phyloP scores from a whole-genome alignment of 2,113 vertebrate genomes.

The Porphyrio hochstetteri region DNA sequence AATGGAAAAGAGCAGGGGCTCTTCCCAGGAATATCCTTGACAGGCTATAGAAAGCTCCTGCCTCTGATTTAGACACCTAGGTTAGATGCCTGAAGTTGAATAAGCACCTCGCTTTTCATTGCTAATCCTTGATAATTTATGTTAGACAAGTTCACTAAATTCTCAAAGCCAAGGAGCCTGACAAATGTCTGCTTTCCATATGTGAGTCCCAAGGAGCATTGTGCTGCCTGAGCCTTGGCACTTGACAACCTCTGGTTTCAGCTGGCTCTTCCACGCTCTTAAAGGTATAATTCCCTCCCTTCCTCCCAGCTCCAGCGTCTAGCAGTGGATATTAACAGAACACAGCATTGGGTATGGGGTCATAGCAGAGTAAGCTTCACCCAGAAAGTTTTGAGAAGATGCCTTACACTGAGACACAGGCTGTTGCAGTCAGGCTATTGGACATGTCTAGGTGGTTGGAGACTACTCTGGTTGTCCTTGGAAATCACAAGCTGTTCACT shows the following conservation, averaged over 20 bases:
- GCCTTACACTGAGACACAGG: not conserved
- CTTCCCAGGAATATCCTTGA: not conserved
- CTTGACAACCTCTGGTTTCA: not conserved
- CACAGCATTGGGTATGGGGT: not conserved
- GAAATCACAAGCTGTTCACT: not conserved
- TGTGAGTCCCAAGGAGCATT: not conserved
- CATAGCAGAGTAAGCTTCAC: not conserved
- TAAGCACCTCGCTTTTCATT: not conserved
- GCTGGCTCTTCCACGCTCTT: not conserved
- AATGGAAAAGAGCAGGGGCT: not conserved
- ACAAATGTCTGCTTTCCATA: slow-evolving; percentile 35
- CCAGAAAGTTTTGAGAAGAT: not conserved
- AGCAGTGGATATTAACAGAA: not conserved
- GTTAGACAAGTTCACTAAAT: not conserved
- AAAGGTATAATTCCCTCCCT: not conserved
- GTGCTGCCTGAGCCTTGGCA: not conserved
- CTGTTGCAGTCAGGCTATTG: not conserved
- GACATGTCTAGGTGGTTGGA: not conserved
- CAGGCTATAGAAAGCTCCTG: not conserved
- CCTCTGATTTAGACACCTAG: not conserved
- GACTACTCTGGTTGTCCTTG: not conserved
- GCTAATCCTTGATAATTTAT: slow-evolving; percentile 6
- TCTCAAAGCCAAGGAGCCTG: not conserved
- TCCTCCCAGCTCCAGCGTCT: not conserved
- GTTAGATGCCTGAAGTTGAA: not conserved